Percentiles rank a stretch among this genome's conserved stretches.
Conservation (phyloP, 2,113 vertebrate species). For the Cyrtonyx montezumae region DNA sequence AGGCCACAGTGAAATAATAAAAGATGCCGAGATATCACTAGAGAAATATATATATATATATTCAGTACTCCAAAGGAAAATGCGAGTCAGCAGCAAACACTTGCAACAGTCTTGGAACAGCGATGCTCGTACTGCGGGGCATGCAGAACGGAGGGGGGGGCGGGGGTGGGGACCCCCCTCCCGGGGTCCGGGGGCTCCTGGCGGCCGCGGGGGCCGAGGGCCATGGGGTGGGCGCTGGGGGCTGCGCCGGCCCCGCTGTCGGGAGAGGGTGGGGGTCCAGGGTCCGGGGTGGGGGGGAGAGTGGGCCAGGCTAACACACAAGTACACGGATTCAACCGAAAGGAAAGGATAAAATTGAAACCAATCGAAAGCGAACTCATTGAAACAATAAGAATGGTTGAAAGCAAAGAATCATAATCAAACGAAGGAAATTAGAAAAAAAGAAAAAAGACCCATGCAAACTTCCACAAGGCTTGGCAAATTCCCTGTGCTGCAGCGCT, state of each 20-base stretch:
- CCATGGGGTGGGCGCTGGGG: background rate
- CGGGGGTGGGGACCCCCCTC: constrained; percentile 36
- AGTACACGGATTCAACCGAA: constrained; percentile 75
- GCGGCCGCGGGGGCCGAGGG: background rate
- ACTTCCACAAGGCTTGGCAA: constrained; percentile 85
- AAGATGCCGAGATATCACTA: constrained; percentile 65
- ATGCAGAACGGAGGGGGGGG: constrained; percentile 57
- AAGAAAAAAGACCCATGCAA: constrained; percentile 82
- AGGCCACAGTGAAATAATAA: constrained; percentile 67
- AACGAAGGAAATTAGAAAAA: constrained; percentile 74
- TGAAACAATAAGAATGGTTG: constrained; percentile 76
- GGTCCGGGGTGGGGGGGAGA: background rate
- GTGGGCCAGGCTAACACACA: constrained; percentile 76
- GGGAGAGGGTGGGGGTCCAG: background rate
- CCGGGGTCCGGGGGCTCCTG: background rate
- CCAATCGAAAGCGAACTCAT: constrained; percentile 74
- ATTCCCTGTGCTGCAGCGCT: constrained; percentile 80
- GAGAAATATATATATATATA: constrained; percentile 72
- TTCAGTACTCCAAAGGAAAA: constrained; percentile 73
- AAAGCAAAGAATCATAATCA: constrained; percentile 79
- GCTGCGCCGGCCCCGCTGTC: background rate
- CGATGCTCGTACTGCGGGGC: constrained; percentile 73
- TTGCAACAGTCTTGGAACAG: constrained; percentile 76
- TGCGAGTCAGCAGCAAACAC: constrained; percentile 76
- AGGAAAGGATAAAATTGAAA: constrained; percentile 72